Conservation (phyloP, 2,113 vertebrate genomes). For the Strix aluco region DNA sequence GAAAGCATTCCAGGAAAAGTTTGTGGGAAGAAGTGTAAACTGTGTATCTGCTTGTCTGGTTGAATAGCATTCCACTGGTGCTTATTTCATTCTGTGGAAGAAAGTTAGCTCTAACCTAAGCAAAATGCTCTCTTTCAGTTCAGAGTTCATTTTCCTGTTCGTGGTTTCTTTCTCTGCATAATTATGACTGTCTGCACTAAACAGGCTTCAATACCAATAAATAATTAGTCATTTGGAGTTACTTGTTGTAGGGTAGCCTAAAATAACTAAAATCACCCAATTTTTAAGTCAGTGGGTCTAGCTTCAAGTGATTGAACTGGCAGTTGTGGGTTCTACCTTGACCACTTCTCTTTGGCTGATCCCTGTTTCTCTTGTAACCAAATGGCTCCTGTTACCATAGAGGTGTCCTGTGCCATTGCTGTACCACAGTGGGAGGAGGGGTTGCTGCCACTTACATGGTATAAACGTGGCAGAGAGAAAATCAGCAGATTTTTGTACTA, state of each 20-base stretch:
- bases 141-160: background rate
- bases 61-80: background rate
- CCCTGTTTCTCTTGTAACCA: background rate
- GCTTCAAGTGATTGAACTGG: background rate
- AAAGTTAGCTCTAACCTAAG: background rate
- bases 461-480: background rate
- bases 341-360: background rate
- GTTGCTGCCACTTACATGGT: background rate
- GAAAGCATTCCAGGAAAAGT: background rate
- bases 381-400: background rate
- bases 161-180: background rate
- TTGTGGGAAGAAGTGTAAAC: background rate
- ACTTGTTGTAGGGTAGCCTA: background rate
- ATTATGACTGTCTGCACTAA: background rate
- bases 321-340: background rate
- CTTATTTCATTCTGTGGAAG: background rate
- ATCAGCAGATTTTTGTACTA: background rate
- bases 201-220: background rate
- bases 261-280: background rate
- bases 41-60: background rate
- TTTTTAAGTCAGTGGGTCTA: background rate
- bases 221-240: background rate
- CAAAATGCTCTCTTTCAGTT: background rate
- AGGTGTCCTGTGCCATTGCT: background rate
- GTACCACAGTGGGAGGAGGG: background rate